Evolutionary conservation across 2,797 vertebrate species (phyloP), one percentile per base, ranked within the genome.

Genomic region (Oreortyx pictus): DNA sequence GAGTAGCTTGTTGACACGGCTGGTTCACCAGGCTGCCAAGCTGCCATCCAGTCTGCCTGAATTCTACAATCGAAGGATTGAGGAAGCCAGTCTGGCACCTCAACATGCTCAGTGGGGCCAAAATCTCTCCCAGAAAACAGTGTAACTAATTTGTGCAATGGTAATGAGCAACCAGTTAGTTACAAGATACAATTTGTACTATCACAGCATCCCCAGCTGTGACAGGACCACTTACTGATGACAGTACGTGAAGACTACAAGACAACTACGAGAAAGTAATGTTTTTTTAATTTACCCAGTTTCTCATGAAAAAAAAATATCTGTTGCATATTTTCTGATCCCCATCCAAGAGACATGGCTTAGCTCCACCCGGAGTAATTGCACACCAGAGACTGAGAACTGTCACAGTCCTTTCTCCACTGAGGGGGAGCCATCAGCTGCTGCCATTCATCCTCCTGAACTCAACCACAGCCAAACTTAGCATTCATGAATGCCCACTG

Each of bases 211-310:
- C 22, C 16, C 56, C 47, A 31, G 20, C 54, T 81, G 59, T 20
- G 54, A 50, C 6, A 60, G 31, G 59, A 50, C 50, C 59, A 13
- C 0, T 0, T 59, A 37, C 8, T 1, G 3, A n/a, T 24, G 60
- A 62, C 24, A 52, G 50, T 41, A 87, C 41, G 57, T 24, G 62
- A 25, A 78, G 59, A 46, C 24, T 35, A 35, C 22, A n/a, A 50
- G 37, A 77, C 23, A 24, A 77, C 54, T 11, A 73, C 3, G 10
- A 43, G 54, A 76, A 79, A 80, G 12, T 44, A 41, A 7, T 29
- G 41, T 18, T 81, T 64, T 64, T 47, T 22, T 16, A 16, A 31
- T 52, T 81, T 73, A 49, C 56, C 65, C 46, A 35, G 43, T 49
- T 93, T 87, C 66, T 73, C 66, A 52, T 16, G 25, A 41, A 41